Base-by-base conservation (phyloP, 53 echinoderm and acorn worm species). In the Patiria pectinifera region DNA sequence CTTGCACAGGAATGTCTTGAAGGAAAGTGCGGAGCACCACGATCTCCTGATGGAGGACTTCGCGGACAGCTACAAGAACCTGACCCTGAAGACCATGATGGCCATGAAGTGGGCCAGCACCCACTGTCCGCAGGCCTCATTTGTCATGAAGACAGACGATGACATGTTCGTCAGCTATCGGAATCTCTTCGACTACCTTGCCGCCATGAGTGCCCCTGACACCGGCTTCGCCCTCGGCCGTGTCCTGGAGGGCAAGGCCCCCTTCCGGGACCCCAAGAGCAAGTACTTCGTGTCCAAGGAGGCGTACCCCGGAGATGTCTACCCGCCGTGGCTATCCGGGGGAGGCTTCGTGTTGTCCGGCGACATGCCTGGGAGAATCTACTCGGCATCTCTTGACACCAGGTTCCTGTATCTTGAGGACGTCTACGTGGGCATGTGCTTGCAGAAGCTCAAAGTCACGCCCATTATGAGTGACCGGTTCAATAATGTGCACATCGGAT, bases 61-160 rank as follows among this genome's bases (percentile, higher is more conserved):
- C 21, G 86, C 66, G 44, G 94, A 94, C 23, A 60, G 80, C 15
- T 94, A 94, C 84, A 87, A 87, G 21, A 94, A 94, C 83, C 71
- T 94, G 44, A 91, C 94, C 9, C 87, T 94, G 26, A 94, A 94
- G 70, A 94, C 94, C n/a, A 82, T 94, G 5, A 94, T 94, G 94
- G 87, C 94, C 4, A 94, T 91, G 94, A 94, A 94, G 71, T 94
- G 94, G 94, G 87, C 94, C 6, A 87, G 94, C 69, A 91, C 87
- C 59, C 92, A 91, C 83, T 94, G 94, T 46, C 62, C 25, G 11
- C 87, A 87, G 11, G 94, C 90, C 18, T 21, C 91, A 11, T 94
- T 80, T 75, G 92, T 94, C 87, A 94, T 94, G 94, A 94, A 94
- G 87, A 94, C 94, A 2, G 94, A 94, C 66, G 94, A 94, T 76